Conservation (phyloP, 2,113 vertebrate genomes). For the Hassar affinis region DNA sequence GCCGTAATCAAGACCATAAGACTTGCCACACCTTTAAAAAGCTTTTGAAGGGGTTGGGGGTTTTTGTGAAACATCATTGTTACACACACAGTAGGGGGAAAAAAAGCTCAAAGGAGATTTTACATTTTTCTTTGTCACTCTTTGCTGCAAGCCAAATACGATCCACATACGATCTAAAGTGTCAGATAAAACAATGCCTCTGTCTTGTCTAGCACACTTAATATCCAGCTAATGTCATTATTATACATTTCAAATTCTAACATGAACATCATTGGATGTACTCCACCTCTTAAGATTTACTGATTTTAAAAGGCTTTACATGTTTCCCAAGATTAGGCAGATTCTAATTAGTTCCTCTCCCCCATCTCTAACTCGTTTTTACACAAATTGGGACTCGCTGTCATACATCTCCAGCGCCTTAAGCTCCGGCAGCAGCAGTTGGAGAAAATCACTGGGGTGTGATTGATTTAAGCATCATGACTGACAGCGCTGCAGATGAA, state of each 20-base stretch:
- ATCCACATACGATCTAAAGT: neutral
- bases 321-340: slow-evolving; percentile 42
- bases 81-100: neutral
- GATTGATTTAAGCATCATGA: slow-evolving; percentile 53
- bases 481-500: slow-evolving; percentile 50
- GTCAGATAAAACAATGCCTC: neutral
- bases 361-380: slow-evolving; percentile 36
- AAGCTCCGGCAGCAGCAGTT: slow-evolving; percentile 39
- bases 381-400: slow-evolving; percentile 47
- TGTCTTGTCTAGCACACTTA: neutral
- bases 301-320: slow-evolving; percentile 27
- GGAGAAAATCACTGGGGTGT: slow-evolving; percentile 49
- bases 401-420: slow-evolving; percentile 49
- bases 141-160: neutral
- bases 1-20: slow-evolving; percentile 45
- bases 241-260: neutral
- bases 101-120: slow-evolving; percentile 11
- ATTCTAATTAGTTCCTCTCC: slow-evolving; percentile 52
- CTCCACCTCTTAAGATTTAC: neutral
- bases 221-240: neutral
- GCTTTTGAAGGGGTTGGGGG: neutral
- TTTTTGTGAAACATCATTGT: slow-evolving; percentile 37
- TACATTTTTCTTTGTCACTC: neutral
- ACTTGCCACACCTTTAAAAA: slow-evolving; percentile 50
- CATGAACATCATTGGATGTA: neutral